A percentile compares a stretch with the other conserved stretches of the same genome.
These are phyloP conservation scores for Cryptus viduatorius DNA, from an alignment of 2,888 invertebrate genomes.

Conservation along the genomic window DNA sequence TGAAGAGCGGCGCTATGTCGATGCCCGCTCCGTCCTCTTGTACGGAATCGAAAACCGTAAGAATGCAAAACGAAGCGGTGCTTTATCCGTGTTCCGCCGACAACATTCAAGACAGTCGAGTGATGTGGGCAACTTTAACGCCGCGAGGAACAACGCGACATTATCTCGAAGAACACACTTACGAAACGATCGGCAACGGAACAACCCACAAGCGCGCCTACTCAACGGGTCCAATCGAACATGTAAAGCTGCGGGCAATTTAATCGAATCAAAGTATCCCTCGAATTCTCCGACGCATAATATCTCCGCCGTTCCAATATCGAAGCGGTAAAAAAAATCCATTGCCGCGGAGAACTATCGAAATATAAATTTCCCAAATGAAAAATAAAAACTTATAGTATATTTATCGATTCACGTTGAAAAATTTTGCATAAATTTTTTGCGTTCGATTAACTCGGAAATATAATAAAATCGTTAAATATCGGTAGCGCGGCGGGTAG, in stretches of 20 bases:
- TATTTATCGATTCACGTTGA: too few relatives aligned
- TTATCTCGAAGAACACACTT: conserved; percentile 85
- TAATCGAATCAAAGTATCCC: conserved; percentile 22
- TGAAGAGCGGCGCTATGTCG: conserved; percentile 81
- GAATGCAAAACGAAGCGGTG: conserved; percentile 86
- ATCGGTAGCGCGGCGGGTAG: background rate
- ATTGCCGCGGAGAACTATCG: background rate
- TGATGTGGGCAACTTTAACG: conserved; percentile 94
- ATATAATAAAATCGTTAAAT: too few relatives aligned
- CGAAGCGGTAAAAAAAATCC: conserved; percentile 14
- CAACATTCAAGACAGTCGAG: conserved; percentile 88
- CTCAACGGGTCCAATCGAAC: conserved; percentile 83
- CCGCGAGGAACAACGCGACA: conserved; percentile 92
- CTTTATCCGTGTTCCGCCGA: conserved; percentile 87
- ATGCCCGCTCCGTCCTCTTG: conserved; percentile 80
- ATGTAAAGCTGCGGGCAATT: conserved; percentile 83
- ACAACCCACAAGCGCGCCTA: conserved; percentile 76
- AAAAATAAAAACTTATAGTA: too few relatives aligned
- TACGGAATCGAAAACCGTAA: conserved; percentile 80
- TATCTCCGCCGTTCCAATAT: conserved; percentile 50
- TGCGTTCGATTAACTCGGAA: too few relatives aligned
- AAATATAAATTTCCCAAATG: too few relatives aligned
- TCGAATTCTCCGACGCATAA: conserved; percentile 37
- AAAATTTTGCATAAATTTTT: too few relatives aligned
- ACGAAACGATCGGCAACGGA: conserved; percentile 82